These are phyloP conservation scores for Ochotona curzoniae DNA, from an alignment of 2,113 vertebrate genomes.

Conservation along the genomic window DNA sequence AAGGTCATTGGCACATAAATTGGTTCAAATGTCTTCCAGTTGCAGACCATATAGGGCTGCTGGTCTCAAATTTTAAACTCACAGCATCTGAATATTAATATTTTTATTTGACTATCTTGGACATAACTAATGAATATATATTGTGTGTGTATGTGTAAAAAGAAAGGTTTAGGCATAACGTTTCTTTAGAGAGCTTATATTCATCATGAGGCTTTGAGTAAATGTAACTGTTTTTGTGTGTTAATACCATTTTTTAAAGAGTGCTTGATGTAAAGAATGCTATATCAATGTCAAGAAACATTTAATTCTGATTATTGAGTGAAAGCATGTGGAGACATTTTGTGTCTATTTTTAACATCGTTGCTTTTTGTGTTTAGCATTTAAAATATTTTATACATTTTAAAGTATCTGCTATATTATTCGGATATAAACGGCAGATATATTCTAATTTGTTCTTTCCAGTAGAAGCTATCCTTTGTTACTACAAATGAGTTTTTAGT, in stretches of 20 bases:
- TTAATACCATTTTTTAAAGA: slow-evolving; percentile 9
- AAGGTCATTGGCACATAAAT: background rate
- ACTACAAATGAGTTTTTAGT: background rate
- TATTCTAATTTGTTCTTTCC: slow-evolving; percentile 51
- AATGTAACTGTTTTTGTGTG: slow-evolving; percentile 34
- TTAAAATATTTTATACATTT: background rate
- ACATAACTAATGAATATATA: background rate
- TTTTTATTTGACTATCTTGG: background rate
- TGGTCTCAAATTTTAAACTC: slow-evolving; percentile 23
- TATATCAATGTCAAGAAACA: background rate
- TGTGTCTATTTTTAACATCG: slow-evolving; percentile 12
- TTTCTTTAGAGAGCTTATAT: slow-evolving; percentile 36
- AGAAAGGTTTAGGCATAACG: slow-evolving; percentile 2
- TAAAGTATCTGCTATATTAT: background rate
- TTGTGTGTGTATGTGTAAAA: background rate
- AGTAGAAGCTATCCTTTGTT: background rate
- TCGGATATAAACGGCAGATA: background rate
- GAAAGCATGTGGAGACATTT: background rate
- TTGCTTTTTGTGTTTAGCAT: background rate
- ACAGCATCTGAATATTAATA: slow-evolving; percentile 12
- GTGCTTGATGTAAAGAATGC: slow-evolving; percentile 20
- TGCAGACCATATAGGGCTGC: background rate
- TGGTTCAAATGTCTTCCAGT: background rate
- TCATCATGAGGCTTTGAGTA: slow-evolving; percentile 7
- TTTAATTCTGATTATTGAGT: slow-evolving; percentile 8